These are phyloP conservation scores for Rhinolophus sinicus DNA, from an alignment of 2,113 vertebrate species.

Conservation along the genomic window DNA sequence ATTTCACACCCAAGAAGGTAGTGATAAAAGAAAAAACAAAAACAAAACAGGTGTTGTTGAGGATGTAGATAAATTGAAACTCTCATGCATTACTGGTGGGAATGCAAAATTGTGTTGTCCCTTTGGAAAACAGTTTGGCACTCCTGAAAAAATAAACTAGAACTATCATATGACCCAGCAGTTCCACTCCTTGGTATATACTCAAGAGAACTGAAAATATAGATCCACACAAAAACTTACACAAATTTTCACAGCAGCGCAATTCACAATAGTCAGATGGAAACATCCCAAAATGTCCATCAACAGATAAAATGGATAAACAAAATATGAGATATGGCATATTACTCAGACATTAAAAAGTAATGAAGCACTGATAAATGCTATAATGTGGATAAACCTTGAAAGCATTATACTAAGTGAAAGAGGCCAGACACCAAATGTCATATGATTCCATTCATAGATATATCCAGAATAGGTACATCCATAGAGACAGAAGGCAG, in stretches of 20 bases:
- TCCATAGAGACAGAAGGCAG: background rate
- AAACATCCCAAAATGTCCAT: background rate
- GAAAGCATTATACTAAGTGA: background rate
- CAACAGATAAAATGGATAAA: background rate
- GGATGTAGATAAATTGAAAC: background rate
- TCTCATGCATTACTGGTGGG: background rate
- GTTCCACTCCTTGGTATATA: background rate
- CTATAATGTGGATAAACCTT: background rate
- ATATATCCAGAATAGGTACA: background rate
- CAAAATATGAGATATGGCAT: background rate
- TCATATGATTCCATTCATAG: background rate
- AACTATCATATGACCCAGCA: background rate
- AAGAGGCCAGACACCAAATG: background rate
- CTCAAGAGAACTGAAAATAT: background rate
- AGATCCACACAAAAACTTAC: background rate
- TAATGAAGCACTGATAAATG: background rate
- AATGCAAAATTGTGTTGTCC: background rate
- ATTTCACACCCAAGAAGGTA: background rate
- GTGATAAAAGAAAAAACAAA: background rate
- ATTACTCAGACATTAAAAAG: background rate
- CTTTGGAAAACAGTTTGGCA: background rate
- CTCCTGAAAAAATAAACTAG: background rate
- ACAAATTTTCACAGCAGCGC: background rate
- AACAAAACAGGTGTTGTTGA: background rate
- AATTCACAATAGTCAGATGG: background rate